Conservation (phyloP, 2,113 vertebrate species). For the Rhabdornis inornatus region DNA sequence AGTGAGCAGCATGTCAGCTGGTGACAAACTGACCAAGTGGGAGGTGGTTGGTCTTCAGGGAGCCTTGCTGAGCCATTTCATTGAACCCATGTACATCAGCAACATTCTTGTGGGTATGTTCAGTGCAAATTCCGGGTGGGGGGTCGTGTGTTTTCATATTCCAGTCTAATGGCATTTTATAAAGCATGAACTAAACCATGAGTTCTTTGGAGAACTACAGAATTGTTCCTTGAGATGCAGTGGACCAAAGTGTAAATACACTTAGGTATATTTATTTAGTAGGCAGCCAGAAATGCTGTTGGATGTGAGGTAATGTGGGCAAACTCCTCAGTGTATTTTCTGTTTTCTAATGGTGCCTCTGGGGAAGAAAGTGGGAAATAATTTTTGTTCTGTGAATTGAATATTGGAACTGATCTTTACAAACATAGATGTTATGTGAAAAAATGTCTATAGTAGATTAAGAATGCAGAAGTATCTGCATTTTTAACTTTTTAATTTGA, state of each 20-base stretch:
- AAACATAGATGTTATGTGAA: neutral
- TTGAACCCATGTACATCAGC: constrained; percentile 88
- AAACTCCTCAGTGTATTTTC: fast-evolving
- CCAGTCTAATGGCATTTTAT: neutral
- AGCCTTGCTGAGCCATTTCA: constrained; percentile 90
- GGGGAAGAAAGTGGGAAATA: neutral
- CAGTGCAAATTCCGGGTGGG: neutral
- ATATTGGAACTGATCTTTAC: neutral
- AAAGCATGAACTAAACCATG: neutral
- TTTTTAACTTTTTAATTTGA: neutral
- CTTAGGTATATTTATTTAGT: neutral
- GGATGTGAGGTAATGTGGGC: neutral
- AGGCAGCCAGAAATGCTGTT: neutral
- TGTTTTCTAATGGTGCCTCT: neutral
- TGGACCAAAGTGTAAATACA: neutral
- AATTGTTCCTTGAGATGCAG: neutral
- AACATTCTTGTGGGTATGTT: constrained; percentile 86
- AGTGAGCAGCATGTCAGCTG: constrained; percentile 87
- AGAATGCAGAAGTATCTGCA: neutral
- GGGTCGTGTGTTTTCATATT: fast-evolving
- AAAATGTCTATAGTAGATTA: fast-evolving
- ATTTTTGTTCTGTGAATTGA: neutral
- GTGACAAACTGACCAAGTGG: constrained; percentile 93
- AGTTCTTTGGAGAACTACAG: neutral
- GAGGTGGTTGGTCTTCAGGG: constrained; percentile 93